These are phyloP conservation scores for Piscicola geometra DNA, from an alignment of 2,888 invertebrate species.

Conservation along the genomic window DNA sequence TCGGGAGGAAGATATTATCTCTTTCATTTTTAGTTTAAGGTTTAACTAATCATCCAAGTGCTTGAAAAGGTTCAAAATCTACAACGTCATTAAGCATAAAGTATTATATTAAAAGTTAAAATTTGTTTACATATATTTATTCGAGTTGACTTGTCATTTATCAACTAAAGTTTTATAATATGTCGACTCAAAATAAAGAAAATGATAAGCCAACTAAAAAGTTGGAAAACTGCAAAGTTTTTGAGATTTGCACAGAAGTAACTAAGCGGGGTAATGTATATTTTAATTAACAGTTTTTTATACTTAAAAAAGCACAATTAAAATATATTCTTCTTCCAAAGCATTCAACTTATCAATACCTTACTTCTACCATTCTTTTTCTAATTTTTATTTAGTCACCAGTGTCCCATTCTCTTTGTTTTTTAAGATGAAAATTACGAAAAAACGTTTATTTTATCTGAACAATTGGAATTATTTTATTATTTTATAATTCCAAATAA, in stretches of 20 bases:
- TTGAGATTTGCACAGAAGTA: conserved; percentile 6
- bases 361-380: no score
- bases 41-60: no score
- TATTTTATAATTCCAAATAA: conserved; percentile 43
- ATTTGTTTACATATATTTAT: no score
- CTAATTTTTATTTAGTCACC: no score
- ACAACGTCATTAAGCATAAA: no score
- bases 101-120: neutral
- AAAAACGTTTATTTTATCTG: conserved; percentile 15
- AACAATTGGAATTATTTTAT: neutral
- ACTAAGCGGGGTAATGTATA: neutral
- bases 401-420: no score
- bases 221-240: neutral
- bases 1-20: neutral
- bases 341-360: no score
- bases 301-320: neutral
- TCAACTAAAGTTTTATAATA: neutral
- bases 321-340: neutral
- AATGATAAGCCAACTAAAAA: neutral
- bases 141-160: neutral
- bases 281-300: neutral
- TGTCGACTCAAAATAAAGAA: neutral
- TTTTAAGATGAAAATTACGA: no score
- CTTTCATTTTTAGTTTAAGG: neutral
- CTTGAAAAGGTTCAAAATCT: neutral